Evolutionary conservation across 2,888 invertebrate genomes (phyloP).

Genomic region (Danaus chrysippus): DNA sequence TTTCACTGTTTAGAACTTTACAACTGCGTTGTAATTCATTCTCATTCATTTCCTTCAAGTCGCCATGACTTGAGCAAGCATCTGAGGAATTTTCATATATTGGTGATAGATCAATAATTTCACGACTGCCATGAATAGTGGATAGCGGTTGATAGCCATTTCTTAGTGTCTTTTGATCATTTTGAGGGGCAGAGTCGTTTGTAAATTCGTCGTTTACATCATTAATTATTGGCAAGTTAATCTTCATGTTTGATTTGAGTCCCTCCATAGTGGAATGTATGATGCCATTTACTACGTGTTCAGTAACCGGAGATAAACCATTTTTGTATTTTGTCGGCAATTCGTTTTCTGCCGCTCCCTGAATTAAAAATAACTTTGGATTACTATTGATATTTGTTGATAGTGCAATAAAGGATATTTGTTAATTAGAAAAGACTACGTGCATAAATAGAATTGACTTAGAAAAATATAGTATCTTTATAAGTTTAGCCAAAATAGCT

Average conservation of each 20-base stretch:
- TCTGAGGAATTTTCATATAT: conserved; percentile 76
- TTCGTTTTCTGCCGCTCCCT: conserved; percentile 68
- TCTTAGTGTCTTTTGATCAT: conserved; percentile 47
- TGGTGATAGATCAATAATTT: conserved; percentile 71
- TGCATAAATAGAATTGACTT: background rate
- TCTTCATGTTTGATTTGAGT: conserved; percentile 71
- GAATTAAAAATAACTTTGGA: conserved; percentile 28
- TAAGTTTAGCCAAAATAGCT: too few relatives aligned
- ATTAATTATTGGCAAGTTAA: conserved; percentile 68
- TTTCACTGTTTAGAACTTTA: conserved; percentile 57
- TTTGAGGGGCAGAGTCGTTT: conserved; percentile 48
- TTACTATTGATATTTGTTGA: too few relatives aligned
- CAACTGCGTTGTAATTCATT: conserved; percentile 60
- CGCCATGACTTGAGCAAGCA: conserved; percentile 73
- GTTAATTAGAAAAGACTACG: too few relatives aligned
- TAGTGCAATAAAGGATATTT: too few relatives aligned
- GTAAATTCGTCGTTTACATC: conserved; percentile 75
- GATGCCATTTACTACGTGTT: conserved; percentile 65
- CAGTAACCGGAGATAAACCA: conserved; percentile 68
- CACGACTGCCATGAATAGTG: conserved; percentile 58
- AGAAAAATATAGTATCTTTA: too few relatives aligned
- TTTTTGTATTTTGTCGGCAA: conserved; percentile 64
- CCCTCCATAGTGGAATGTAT: conserved; percentile 71
- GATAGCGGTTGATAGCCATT: conserved; percentile 67
- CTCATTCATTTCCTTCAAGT: conserved; percentile 58